phyloP scores from a whole-genome alignment of 92 coral and sea anemone genomes.

The Palythoa grandiflora region DNA sequence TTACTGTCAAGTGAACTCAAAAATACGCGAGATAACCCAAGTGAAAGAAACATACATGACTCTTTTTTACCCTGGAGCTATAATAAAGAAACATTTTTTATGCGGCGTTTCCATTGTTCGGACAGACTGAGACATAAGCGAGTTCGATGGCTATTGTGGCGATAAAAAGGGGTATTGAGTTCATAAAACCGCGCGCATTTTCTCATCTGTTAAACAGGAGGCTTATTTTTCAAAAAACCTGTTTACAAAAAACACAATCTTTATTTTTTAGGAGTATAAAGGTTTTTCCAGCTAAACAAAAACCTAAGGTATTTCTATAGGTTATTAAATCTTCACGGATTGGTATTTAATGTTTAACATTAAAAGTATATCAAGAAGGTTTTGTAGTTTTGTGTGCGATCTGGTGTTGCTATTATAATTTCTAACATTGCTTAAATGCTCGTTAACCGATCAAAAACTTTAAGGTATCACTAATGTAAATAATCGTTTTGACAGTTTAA shows the following conservation, averaged over 20 bases:
- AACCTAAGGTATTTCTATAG: background rate
- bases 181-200: background rate
- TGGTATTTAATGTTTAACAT: constrained; percentile 40
- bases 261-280: background rate
- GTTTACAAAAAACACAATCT: background rate
- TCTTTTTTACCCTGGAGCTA: constrained; percentile 23
- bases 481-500: constrained; percentile 45
- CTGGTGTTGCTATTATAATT: constrained; percentile 50
- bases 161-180: constrained; percentile 27
- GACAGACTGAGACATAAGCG: constrained; percentile 35
- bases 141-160: background rate
- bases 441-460: constrained; percentile 40
- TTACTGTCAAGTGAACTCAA: constrained; percentile 25
- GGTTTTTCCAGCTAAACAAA: background rate
- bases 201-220: constrained; percentile 34
- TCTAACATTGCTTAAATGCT: constrained; percentile 52
- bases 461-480: constrained; percentile 39
- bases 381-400: background rate
- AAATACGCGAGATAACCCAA: constrained; percentile 28
- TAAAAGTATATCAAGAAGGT: constrained; percentile 32
- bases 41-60: constrained; percentile 6
- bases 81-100: background rate
- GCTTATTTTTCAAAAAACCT: background rate
- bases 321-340: constrained; percentile 12
- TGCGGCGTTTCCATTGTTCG: constrained; percentile 32